A percentile compares a stretch with the other conserved stretches of the same genome.
These are phyloP conservation scores for Corythaeola cristata DNA, from an alignment of 2,113 vertebrate species.

Conservation along the genomic window DNA sequence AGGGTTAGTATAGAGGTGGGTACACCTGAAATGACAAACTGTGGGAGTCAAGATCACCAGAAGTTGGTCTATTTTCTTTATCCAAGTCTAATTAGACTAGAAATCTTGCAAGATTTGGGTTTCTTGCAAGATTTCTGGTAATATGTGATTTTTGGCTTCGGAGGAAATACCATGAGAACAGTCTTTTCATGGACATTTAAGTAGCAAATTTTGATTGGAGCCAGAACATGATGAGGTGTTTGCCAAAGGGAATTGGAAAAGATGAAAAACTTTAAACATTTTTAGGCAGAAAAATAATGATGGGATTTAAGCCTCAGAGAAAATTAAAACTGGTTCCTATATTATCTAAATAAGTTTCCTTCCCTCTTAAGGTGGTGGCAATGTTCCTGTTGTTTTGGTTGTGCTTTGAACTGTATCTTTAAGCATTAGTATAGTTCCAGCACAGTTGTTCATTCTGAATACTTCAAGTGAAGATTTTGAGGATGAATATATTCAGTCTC, in stretches of 20 bases:
- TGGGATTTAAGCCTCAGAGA: not conserved
- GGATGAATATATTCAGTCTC: not conserved
- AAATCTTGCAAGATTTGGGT: not conserved
- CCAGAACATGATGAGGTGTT: not conserved
- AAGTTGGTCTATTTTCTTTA: not conserved
- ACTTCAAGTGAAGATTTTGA: not conserved
- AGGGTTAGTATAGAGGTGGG: not conserved
- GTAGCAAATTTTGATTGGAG: not conserved
- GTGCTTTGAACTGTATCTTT: not conserved
- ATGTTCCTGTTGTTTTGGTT: not conserved
- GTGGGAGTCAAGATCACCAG: not conserved
- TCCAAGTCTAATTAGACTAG: not conserved
- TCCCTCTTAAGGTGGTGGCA: not conserved
- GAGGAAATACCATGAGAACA: not conserved
- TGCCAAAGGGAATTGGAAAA: not conserved
- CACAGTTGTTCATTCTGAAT: not conserved
- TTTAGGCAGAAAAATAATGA: not conserved
- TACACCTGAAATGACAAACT: not conserved
- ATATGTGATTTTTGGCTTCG: conserved; percentile 6
- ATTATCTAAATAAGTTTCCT: not conserved
- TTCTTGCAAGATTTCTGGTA: not conserved
- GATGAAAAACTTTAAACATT: not conserved
- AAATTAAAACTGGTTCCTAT: not conserved
- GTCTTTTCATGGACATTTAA: not conserved
- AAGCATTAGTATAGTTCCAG: not conserved